These are phyloP conservation scores for Anoplophora glabripennis DNA, from an alignment of 1,140 invertebrate species.

Conservation along the genomic window DNA sequence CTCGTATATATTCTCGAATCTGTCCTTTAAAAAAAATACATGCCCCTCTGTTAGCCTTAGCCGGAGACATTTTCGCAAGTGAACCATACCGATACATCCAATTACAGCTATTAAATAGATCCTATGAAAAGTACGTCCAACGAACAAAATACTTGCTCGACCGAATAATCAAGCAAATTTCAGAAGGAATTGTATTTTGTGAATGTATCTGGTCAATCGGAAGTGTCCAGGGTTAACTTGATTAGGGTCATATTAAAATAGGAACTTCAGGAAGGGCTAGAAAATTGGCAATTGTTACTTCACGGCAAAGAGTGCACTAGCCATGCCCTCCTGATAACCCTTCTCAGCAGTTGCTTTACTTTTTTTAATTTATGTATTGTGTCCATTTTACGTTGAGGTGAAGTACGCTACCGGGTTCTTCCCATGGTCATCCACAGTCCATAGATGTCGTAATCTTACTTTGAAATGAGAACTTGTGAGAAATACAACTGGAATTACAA, in stretches of 20 bases:
- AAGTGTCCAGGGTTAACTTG: neutral
- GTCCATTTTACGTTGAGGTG: too few species aligned
- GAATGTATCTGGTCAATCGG: constrained; percentile 12
- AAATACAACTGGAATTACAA: too few species aligned
- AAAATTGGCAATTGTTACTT: neutral
- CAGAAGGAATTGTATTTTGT: neutral
- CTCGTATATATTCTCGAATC: too few species aligned
- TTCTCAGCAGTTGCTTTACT: neutral
- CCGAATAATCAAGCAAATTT: neutral
- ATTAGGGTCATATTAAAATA: constrained; percentile 10
- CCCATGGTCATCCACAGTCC: too few species aligned
- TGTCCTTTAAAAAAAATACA: too few species aligned
- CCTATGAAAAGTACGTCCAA: neutral
- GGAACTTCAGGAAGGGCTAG: constrained; percentile 5
- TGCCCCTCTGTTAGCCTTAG: too few species aligned
- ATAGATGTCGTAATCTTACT: too few species aligned
- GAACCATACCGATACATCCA: neutral
- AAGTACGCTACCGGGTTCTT: too few species aligned
- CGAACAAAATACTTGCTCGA: too few species aligned
- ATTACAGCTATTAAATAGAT: neutral
- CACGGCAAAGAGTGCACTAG: neutral
- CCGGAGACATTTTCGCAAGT: neutral
- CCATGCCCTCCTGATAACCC: neutral
- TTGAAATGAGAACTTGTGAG: too few species aligned
- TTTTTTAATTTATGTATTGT: too few species aligned